Base-by-base conservation (phyloP, 1,140 invertebrate genomes). In the Trachymyrmex septentrionalis region DNA sequence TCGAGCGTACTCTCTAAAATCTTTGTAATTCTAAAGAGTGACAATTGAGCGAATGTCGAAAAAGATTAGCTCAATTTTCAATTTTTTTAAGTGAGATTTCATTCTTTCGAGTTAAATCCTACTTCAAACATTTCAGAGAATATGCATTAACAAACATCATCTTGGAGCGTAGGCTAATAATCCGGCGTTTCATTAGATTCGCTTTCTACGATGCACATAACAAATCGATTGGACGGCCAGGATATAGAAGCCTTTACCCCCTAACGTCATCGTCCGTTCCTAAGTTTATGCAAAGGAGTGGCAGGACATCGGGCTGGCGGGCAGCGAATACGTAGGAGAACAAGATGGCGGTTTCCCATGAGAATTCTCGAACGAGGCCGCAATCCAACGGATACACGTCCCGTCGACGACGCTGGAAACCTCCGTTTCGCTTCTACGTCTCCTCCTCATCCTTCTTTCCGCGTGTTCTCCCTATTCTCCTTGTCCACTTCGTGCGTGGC, bases 331-430 rank as follows among this genome's bases (percentile, higher is more conserved):
- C 80, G 81, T 87, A 86, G 85, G 67, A 92, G 89, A 89, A 92
- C 93, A 94, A 94, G 92, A 94, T 94, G 93, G 94, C 93, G 92
- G 77, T 87, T 73, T 93, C 94, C 93, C 93, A 76, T 64, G 94
- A 93, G 93, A 87, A 88, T 94, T 92, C 88, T 59, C 89, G 91
- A 94, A 94, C 93, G 93, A 93, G 91, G 92, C 92, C 93, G 93
- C 93, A 93, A 94, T 94, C 93, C 93, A 93, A 88, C 89, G 92
- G 87, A 93, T 93, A 93, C 92, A 93, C 91, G 93, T 93, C 92
- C 90, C 92, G 91, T 92, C 92, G 91, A 92, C 91, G 87, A 72
- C 87, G 87, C 85, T 88, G 88, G 87, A 90, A 90, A 89, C 89
- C 88, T 87, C 81, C 88, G 85, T 81, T 86, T 81, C 75, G 71